Evolutionary conservation across 2,888 invertebrate species (phyloP), one percentile per base, ranked within the genome.

Genomic region (Crossocerus cetratus): DNA sequence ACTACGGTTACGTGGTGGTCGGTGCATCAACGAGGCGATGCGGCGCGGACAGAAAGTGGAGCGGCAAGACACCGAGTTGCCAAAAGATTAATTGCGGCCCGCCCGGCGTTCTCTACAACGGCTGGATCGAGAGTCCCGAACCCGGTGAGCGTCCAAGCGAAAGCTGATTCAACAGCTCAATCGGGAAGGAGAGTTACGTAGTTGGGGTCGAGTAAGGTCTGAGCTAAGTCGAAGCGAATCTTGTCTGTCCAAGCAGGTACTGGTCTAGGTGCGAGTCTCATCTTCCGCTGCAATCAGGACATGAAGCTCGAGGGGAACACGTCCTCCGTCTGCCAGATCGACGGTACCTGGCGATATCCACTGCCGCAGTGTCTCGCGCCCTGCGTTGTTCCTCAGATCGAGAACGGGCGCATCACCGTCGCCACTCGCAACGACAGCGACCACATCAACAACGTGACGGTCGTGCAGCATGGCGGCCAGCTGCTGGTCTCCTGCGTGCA

Each of bases 61-160:
- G 97, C 21, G 99, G 98, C 45, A 92, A 94, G n/a, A 94, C 96
- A 83, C 98, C 99, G 1, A 92, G 93, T 81, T 99, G 99, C 90
- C 97, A 97, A 94, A 99, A 99, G 92, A 98, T 99, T 86, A 97
- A 99, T 91, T 99, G 99, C 91, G 98, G 98, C 0, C 95, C 96
- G 84, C 98, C 99, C 0, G 98, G 98, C 2, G 94, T 95, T 59
- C 93, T 99, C 8, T 97, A 96, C 93, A 99, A 99, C 88, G 99
- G 99, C 2, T 99, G 98, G 96, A 93, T 95, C 84, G 97, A 97
- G 91, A 97, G 97, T 88, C 95, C 96, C 71, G 96, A 97, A 82
- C 93, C 94, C 43, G 90, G 90, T 90, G 78, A 81, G 81, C n/a
- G n/a, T 80, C 45, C 42, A 13, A 20, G 13, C 44, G 45, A 49